Conservation (phyloP, 1,140 invertebrate genomes). For the Pristionchus pacificus region DNA sequence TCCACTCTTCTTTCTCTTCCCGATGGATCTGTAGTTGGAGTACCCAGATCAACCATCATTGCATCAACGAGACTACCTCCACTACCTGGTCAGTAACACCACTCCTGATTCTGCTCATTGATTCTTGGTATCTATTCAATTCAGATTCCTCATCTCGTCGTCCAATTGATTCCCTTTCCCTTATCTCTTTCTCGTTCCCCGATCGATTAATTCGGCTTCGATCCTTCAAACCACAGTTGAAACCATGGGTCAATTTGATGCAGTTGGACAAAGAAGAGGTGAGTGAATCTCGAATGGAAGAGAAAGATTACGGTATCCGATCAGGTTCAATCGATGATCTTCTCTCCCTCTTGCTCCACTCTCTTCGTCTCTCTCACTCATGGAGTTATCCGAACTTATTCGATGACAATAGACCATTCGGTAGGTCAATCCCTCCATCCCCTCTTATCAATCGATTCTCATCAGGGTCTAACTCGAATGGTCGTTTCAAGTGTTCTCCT, state of each 20-base stretch:
- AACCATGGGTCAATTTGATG: constrained; percentile 28
- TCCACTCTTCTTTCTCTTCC: constrained; percentile 5
- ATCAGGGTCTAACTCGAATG: constrained; percentile 15
- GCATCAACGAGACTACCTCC: too few relatives aligned
- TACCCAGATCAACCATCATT: constrained; percentile 2
- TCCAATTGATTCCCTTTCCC: constrained; percentile 18
- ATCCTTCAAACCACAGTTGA: constrained; percentile 21
- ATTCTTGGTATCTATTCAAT: too few relatives aligned
- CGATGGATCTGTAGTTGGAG: constrained; percentile 4
- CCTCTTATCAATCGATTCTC: not conserved
- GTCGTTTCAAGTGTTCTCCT: constrained; percentile 17
- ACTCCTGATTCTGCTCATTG: too few relatives aligned
- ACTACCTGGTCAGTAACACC: too few relatives aligned
- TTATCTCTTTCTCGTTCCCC: constrained; percentile 27
- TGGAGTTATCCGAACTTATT: constrained; percentile 26
- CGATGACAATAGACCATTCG: not conserved
- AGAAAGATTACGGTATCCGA: constrained; percentile 1
- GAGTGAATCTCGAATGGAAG: too few relatives aligned
- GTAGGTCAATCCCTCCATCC: constrained; percentile 9
- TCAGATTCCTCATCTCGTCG: too few relatives aligned
- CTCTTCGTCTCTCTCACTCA: constrained; percentile 29
- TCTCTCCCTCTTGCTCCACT: constrained; percentile 7
- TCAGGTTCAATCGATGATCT: constrained; percentile 20
- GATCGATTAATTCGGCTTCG: constrained; percentile 21
- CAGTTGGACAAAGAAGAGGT: constrained; percentile 1